Conservation (phyloP, 2,113 vertebrate genomes). For the Pelecanus crispus region DNA sequence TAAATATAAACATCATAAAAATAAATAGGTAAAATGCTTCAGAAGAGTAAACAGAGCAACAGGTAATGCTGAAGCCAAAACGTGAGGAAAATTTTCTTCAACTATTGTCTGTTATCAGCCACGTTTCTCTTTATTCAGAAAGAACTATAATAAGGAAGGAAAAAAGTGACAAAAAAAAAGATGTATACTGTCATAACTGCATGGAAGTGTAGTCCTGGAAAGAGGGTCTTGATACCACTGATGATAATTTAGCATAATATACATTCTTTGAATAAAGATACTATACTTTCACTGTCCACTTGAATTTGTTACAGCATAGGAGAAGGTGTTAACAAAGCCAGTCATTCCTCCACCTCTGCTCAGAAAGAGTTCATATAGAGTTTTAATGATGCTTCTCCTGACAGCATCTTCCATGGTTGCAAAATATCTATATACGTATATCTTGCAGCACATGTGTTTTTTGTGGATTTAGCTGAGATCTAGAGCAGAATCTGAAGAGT, state of each 20-base stretch:
- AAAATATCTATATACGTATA: not conserved
- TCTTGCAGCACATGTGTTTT: not conserved
- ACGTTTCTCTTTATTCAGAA: not conserved
- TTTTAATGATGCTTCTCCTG: not conserved
- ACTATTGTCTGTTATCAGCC: fast-evolving
- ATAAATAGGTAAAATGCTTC: not conserved
- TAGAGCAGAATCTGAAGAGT: not conserved
- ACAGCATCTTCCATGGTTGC: not conserved
- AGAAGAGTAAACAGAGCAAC: not conserved
- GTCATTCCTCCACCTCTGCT: not conserved
- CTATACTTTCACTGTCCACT: not conserved
- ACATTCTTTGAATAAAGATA: not conserved
- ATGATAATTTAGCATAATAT: not conserved
- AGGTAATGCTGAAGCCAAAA: not conserved
- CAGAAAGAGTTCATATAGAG: not conserved
- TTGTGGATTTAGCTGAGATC: not conserved
- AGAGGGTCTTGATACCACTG: not conserved
- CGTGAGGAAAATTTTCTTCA: not conserved
- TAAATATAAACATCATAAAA: not conserved
- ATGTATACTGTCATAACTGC: not conserved
- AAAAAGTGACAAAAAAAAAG: not conserved
- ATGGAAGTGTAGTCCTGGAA: not conserved
- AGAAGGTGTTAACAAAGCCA: not conserved
- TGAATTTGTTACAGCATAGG: not conserved
- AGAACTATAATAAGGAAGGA: not conserved